Evolutionary conservation across 2,797 vertebrate species (phyloP), one percentile per base, ranked within the genome.

Genomic region (Synaphobranchus kaupii): DNA sequence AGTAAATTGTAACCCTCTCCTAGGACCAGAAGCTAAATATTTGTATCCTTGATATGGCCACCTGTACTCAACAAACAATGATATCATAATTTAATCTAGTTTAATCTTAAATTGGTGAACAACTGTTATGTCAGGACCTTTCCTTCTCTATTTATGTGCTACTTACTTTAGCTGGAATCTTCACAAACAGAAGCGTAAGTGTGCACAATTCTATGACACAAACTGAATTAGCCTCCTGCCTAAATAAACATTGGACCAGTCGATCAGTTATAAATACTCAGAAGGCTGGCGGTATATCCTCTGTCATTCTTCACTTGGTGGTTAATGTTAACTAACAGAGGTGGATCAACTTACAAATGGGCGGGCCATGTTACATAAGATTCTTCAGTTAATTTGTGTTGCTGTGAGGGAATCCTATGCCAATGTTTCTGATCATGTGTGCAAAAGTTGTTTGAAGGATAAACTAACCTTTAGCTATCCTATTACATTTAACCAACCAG

Each of bases 221-320:
- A 58, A 82, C 56, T 28, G 34, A 68, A 83, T 87, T 87, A 68
- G 78, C 44, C 73, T 87, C 73, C 22, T 68, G 66, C 25, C 84
- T 86, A 80, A 86, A 54, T 87, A 52, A 88, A 87, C 88, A 85
- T 68, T 25, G 63, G 73, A 22, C 6, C 1, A 39, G 39, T 39
- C 56, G 54, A 82, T 39, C n/a, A 5, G 50, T 71, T 84, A 56
- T 39, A 66, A 83, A 84, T 88, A 86, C 86, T 82, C 76, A 1
- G 12, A 50, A 50, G 86, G 39, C 52, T 47, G 56, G 47, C n/a
- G 22, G 84, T 20, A 17, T 76, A 68, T 68, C 58, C 68, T 31
- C 44, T 86, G 48, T 68, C 71, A 86, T 28, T 78, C 50, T 54
- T 54, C 52, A 50, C 80, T 63, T 7, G 80, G 60, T 85, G 15